Base-by-base conservation (phyloP, 2,113 vertebrate species). In the Callionymus lyra region DNA sequence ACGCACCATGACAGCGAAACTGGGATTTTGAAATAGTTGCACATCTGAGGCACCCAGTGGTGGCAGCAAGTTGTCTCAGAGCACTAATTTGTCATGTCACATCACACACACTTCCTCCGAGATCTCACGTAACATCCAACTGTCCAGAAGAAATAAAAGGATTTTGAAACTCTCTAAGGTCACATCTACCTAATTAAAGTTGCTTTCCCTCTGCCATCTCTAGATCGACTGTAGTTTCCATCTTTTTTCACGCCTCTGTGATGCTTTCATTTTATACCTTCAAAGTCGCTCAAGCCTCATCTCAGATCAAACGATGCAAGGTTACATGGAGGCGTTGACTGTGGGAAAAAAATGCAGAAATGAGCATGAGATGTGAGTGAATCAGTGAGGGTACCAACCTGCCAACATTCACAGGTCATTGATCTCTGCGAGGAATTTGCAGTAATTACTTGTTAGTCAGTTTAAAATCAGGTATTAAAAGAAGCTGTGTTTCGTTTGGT, bases 111-210 rank as follows among this genome's bases (percentile, higher is more conserved):
- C 21, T 27, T 27, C 21, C 21, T 27, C 21, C 21, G 4, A 4
- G 21, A 27, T 27, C 21, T 27, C 21, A 27, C 21, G 21, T 27
- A 27, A 8, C 21, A 27, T 8, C 21, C 21, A 27, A 27, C 21
- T 27, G 8, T 63, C 41, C 42, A 52, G 54, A 72, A 72, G 55
- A 81, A 66, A 68, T 50, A 17, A 46, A 61, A 32, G 60, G 57
- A 53, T 50, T 57, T 44, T 69, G 52, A 78, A 53, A 72, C 56
- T 27, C 45, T 10, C 51, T 68, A 47, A 13, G 65, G 43, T 63
- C 41, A 45, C 48, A 32, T 52, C 44, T 45, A 38, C 18, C 36
- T 52, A 58, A 68, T 74, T 57, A 65, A 58, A 35, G 39, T 42
- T 11, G 19, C 44, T 37, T 68, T 16, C n/a, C 4, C 19, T 53